A percentile compares a stretch with the other conserved stretches of the same genome.
These are phyloP conservation scores for Anoura caudifer DNA, from an alignment of 2,113 vertebrate genomes.

Conservation along the genomic window DNA sequence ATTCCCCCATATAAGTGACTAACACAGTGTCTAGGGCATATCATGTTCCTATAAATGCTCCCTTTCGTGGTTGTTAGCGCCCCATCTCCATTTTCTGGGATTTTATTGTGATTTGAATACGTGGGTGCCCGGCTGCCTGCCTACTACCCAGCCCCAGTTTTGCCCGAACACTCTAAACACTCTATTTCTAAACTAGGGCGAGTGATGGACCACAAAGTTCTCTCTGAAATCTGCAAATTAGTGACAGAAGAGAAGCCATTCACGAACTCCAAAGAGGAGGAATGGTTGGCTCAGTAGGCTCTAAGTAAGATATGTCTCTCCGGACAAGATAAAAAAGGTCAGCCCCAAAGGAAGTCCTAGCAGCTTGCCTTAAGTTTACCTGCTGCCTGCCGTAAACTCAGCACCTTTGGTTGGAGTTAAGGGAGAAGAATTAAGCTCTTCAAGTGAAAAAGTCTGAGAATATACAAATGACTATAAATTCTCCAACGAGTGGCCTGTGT, in stretches of 20 bases:
- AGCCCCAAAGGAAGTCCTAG: neutral
- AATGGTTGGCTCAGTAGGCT: neutral
- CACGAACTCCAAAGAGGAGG: neutral
- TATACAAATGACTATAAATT: neutral
- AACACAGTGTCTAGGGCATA: too few relatives aligned
- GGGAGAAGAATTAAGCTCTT: neutral
- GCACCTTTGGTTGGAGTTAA: neutral
- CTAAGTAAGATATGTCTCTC: neutral
- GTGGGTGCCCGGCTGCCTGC: neutral
- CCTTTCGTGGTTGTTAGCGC: neutral
- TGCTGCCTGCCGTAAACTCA: neutral
- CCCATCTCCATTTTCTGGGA: neutral
- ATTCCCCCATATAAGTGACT: neutral
- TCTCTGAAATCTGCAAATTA: neutral
- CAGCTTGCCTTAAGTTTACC: neutral
- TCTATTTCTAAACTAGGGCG: neutral
- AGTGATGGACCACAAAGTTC: neutral
- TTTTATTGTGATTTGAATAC: neutral
- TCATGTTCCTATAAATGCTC: neutral
- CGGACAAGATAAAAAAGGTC: neutral
- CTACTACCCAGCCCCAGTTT: neutral
- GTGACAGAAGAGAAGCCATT: neutral
- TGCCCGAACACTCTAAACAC: neutral
- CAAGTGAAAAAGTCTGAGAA: neutral
- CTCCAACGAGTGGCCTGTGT: neutral